phyloP scores from a whole-genome alignment of 1,140 invertebrate species.

The Philotrypesis tridentata region DNA sequence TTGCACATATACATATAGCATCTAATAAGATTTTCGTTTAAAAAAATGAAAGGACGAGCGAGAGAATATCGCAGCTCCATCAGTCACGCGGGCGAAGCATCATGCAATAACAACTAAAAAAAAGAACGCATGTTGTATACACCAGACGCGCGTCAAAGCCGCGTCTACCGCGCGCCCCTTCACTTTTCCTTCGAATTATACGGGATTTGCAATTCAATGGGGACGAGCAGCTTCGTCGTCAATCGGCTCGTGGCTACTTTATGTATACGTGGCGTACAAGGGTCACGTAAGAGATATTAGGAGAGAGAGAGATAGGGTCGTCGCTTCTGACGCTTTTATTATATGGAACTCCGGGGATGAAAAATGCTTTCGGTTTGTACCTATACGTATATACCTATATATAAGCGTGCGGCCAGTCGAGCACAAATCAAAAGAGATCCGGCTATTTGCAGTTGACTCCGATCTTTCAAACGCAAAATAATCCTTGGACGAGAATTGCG shows the following conservation, averaged over 20 bases:
- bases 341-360: background rate
- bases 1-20: too few species aligned
- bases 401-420: too few species aligned
- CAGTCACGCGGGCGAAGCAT: too few species aligned
- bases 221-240: background rate
- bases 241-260: background rate
- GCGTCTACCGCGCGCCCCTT: background rate
- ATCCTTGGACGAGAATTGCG: too few species aligned
- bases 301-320: background rate
- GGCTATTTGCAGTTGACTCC: background rate
- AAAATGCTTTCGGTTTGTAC: too few species aligned
- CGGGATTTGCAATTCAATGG: conserved; percentile 14
- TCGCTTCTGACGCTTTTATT: background rate
- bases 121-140: background rate
- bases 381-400: too few species aligned
- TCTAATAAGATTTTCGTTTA: too few species aligned
- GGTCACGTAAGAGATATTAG: background rate
- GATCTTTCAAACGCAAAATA: background rate
- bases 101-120: too few species aligned
- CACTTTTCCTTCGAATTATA: background rate
- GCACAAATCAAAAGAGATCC: background rate
- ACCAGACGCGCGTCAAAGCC: too few species aligned
- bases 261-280: background rate
- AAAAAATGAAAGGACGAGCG: too few species aligned
- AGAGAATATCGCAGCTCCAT: too few species aligned